phyloP scores from a whole-genome alignment of 2,113 vertebrate species.

The Atherinomorus stipes region DNA sequence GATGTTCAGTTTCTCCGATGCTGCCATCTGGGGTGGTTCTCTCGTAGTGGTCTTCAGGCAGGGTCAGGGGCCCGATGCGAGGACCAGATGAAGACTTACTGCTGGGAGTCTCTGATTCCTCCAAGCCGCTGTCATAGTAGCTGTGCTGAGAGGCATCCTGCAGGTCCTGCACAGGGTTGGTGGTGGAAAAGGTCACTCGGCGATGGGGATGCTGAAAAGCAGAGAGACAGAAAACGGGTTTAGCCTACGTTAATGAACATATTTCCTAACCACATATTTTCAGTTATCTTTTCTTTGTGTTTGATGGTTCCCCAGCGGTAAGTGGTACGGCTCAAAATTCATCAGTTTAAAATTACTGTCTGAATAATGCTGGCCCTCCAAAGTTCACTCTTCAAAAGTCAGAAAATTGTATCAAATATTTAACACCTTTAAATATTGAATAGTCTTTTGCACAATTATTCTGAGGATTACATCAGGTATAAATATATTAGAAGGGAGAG shows the following conservation, averaged over 20 bases:
- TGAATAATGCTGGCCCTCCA: constrained; percentile 27
- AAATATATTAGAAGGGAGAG: constrained; percentile 45
- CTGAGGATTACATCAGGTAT: constrained; percentile 58
- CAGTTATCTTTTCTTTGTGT: neutral
- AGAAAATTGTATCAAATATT: constrained; percentile 74
- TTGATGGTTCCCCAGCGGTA: neutral
- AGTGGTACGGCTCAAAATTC: constrained; percentile 1
- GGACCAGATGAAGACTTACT: constrained; percentile 98
- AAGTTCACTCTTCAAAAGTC: constrained; percentile 67
- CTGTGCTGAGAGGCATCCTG: constrained; percentile 98
- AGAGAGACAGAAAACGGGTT: constrained; percentile 40
- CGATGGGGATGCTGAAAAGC: constrained; percentile 93
- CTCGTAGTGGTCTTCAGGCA: constrained; percentile 98
- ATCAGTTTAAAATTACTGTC: constrained; percentile 6
- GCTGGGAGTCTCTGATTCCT: constrained; percentile 98
- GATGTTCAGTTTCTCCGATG: constrained; percentile 99
- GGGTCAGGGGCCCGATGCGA: constrained; percentile 93
- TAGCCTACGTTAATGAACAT: constrained; percentile 14
- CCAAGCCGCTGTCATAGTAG: constrained; percentile 98
- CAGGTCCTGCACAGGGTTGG: constrained; percentile 96
- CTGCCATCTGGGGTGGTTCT: constrained; percentile 98
- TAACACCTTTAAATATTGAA: constrained; percentile 72
- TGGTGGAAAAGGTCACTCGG: constrained; percentile 97
- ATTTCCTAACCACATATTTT: neutral
- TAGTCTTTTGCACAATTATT: constrained; percentile 56